These are phyloP conservation scores for Cotesia typhae DNA, from an alignment of 1,140 invertebrate species.

Conservation along the genomic window DNA sequence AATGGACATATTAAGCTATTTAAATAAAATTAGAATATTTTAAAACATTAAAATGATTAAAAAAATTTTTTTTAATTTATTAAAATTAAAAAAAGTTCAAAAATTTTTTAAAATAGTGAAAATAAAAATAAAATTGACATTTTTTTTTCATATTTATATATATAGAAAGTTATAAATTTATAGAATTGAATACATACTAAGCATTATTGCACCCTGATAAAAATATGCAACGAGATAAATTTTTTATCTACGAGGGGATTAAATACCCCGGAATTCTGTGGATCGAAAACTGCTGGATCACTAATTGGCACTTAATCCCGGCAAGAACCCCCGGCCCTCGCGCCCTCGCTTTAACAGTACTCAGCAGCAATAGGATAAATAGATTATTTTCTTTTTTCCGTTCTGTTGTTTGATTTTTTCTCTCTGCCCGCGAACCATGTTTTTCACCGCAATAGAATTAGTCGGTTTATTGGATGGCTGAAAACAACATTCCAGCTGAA, in stretches of 20 bases:
- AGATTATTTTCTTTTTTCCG: conserved; percentile 4
- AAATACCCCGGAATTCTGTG: background rate
- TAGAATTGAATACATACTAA: background rate
- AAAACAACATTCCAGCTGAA: too few species aligned
- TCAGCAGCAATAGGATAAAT: conserved; percentile 1
- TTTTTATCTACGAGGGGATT: background rate
- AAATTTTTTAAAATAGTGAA: too few species aligned
- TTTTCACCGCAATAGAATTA: conserved; percentile 4
- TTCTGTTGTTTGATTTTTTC: background rate
- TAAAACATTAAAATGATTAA: too few species aligned
- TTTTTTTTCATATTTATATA: background rate
- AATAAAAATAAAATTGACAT: too few species aligned
- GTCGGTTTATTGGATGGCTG: conserved; percentile 8
- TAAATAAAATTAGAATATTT: too few species aligned
- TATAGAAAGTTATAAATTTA: background rate
- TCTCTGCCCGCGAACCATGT: background rate
- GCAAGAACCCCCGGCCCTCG: background rate
- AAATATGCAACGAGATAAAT: background rate
- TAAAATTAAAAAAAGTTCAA: too few species aligned
- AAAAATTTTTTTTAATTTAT: too few species aligned
- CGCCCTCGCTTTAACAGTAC: background rate
- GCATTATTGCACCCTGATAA: too few species aligned
- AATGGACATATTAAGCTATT: too few species aligned
- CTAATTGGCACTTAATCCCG: conserved; percentile 17
- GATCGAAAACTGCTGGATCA: background rate